phyloP scores from a whole-genome alignment of 2,888 invertebrate species.

The Oligia strigilis region DNA sequence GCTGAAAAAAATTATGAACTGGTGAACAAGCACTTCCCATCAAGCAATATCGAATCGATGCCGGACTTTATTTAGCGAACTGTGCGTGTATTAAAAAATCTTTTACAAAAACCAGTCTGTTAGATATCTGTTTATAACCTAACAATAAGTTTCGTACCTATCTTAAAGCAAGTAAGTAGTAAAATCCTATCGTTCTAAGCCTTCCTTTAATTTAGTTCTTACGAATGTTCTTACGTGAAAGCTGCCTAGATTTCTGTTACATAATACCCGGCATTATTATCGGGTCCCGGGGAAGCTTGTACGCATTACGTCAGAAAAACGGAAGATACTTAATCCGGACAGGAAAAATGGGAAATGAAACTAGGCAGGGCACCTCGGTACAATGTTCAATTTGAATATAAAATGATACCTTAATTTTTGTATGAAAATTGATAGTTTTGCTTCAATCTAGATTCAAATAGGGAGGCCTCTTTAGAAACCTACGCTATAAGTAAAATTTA shows the following conservation, averaged over 20 bases:
- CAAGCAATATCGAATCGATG: neutral
- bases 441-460: conserved; percentile 10
- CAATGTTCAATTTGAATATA: neutral
- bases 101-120: neutral
- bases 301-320: conserved; percentile 34
- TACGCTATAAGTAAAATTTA: neutral
- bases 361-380: neutral
- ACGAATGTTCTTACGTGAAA: neutral
- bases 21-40: neutral
- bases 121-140: neutral
- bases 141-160: neutral
- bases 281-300: conserved; percentile 3
- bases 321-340: conserved; percentile 2
- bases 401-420: neutral
- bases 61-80: neutral
- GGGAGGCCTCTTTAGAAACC: neutral
- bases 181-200: conserved; percentile 2
- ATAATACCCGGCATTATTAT: conserved; percentile 49
- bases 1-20: neutral
- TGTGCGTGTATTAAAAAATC: neutral
- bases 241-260: conserved; percentile 26
- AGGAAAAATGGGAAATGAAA: conserved; percentile 18
- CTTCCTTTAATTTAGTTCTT: conserved; percentile 13
- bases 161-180: neutral
- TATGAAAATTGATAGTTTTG: neutral